These are phyloP conservation scores for Sclerurus mexicanus DNA, from an alignment of 2,113 vertebrate species.

Conservation along the genomic window DNA sequence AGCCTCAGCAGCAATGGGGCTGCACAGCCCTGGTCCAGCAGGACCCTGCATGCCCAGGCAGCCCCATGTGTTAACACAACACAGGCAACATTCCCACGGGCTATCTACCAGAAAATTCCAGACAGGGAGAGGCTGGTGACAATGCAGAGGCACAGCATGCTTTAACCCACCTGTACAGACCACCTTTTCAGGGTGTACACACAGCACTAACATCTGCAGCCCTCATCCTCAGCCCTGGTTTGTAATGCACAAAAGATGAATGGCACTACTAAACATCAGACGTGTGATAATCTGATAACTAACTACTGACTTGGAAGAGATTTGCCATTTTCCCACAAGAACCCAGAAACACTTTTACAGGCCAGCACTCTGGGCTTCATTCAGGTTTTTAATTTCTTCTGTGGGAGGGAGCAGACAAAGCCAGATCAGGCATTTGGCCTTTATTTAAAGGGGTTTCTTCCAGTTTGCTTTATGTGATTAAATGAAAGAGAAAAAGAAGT, in stretches of 20 bases:
- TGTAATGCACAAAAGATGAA: background rate
- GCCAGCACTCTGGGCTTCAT: background rate
- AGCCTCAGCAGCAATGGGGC: background rate
- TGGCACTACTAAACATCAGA: accelerated
- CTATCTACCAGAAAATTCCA: background rate
- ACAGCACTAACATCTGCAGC: background rate
- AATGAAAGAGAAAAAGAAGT: background rate
- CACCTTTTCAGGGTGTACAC: background rate
- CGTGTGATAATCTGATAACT: background rate
- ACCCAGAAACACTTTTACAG: background rate
- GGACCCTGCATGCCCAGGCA: background rate
- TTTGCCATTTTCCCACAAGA: background rate
- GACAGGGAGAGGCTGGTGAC: background rate
- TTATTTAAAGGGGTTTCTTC: background rate
- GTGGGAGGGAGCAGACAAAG: background rate
- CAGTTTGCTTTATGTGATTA: background rate
- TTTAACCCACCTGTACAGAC: background rate
- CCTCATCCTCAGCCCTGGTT: background rate
- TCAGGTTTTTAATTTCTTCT: background rate
- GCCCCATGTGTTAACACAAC: accelerated
- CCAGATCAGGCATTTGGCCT: background rate
- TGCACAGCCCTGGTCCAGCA: background rate
- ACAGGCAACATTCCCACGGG: background rate
- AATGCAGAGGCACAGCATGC: background rate
- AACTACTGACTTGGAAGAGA: background rate